Evolutionary conservation across 2,113 vertebrate genomes (phyloP).

Genomic region (Ammospiza nelsoni): DNA sequence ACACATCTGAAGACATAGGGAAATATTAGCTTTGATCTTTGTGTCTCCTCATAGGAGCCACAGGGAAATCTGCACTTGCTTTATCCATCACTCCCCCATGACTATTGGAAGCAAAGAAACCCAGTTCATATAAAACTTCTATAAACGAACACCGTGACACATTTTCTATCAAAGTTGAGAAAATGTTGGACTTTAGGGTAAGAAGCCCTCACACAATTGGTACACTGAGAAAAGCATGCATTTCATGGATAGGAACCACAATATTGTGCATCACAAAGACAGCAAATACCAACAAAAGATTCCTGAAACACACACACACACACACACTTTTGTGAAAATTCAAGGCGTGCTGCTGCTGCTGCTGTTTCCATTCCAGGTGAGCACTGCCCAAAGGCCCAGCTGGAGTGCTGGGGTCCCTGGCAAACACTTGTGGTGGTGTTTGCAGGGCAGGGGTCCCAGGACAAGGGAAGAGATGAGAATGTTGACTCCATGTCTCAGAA

Average conservation of each 20-base stretch:
- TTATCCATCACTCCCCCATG: neutral
- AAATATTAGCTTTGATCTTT: neutral
- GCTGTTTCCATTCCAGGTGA: neutral
- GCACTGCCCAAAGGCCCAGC: neutral
- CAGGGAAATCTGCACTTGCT: neutral
- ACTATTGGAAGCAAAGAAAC: neutral
- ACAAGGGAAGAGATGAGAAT: no score
- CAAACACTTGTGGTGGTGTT: no score
- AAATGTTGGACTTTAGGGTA: neutral
- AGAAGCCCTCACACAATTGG: fast-evolving
- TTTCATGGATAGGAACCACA: neutral
- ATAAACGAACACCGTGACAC: neutral
- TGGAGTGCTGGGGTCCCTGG: fast-evolving
- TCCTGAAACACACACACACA: neutral
- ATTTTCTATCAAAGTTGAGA: neutral
- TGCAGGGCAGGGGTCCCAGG: no score
- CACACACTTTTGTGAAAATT: neutral
- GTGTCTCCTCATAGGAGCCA: neutral
- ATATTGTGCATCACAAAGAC: neutral
- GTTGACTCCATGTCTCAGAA: no score
- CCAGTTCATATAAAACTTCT: neutral
- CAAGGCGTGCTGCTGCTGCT: neutral
- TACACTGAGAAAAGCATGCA: neutral
- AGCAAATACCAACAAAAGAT: neutral
- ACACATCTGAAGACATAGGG: neutral